These are phyloP conservation scores for Ooceraea biroi DNA, from an alignment of 1,140 invertebrate species.

Conservation along the genomic window DNA sequence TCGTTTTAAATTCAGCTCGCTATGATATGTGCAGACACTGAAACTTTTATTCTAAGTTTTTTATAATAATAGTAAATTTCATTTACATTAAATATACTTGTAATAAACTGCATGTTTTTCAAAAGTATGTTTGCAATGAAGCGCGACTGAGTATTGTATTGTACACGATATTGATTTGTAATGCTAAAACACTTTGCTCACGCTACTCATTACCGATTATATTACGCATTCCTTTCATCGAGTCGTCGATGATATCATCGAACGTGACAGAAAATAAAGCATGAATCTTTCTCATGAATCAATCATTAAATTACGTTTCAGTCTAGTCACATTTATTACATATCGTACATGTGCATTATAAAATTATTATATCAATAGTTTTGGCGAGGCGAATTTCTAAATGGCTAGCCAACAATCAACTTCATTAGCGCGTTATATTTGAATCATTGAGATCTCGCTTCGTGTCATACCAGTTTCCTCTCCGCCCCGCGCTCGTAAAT, in stretches of 20 bases:
- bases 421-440: not conserved
- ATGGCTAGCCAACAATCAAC: not conserved
- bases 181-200: not conserved
- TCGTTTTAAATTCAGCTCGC: not conserved
- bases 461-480: not conserved
- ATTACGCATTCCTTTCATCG: not conserved
- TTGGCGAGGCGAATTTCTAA: not conserved
- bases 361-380: not conserved
- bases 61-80: not conserved
- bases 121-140: not conserved
- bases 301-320: not conserved
- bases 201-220: conserved; percentile 5
- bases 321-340: not conserved
- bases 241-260: conserved; percentile 17
- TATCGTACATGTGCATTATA: not conserved
- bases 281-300: not conserved
- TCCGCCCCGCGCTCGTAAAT: conserved; percentile 2
- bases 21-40: not conserved
- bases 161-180: not conserved
- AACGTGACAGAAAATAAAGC: not conserved
- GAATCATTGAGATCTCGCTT: not conserved
- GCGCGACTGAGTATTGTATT: not conserved
- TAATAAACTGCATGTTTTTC: not conserved
- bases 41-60: not conserved
- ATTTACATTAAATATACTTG: conserved; percentile 12